These are phyloP conservation scores for Cyrtonyx montezumae DNA, from an alignment of 2,113 vertebrate species.

Conservation along the genomic window DNA sequence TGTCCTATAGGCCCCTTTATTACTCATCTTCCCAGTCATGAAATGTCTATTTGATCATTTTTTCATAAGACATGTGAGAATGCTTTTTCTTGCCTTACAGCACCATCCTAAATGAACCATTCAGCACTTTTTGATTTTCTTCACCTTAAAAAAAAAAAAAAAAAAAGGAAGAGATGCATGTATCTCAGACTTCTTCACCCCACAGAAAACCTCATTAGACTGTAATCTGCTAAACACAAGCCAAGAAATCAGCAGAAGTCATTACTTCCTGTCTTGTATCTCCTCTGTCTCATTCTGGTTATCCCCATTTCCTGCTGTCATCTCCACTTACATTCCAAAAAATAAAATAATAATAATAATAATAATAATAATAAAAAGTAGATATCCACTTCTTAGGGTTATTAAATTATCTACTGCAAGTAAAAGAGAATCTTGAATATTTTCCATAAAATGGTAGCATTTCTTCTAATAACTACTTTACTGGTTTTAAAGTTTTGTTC, in stretches of 20 bases:
- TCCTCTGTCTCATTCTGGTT: neutral
- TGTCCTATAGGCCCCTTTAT: neutral
- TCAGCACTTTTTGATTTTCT: neutral
- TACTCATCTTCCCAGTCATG: conserved; percentile 27
- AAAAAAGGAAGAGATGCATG: neutral
- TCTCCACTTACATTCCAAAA: neutral
- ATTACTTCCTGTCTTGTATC: neutral
- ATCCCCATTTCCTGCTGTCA: neutral
- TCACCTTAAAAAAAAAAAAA: conserved; percentile 13
- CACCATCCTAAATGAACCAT: conserved; percentile 22
- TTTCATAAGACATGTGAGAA: neutral
- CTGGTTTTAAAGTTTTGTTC: neutral
- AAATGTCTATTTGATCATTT: neutral
- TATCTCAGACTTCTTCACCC: neutral
- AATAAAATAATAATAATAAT: no score
- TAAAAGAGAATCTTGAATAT: neutral
- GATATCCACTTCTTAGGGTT: neutral
- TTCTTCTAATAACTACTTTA: neutral
- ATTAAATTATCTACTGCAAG: neutral
- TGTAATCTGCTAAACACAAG: neutral
- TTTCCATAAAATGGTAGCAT: neutral
- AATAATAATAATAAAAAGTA: no score
- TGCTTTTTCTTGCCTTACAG: conserved; percentile 33
- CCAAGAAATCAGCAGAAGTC: neutral
- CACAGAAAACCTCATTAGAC: neutral